Evolutionary conservation across 1,140 invertebrate species (phyloP), one percentile per base, ranked within the genome.

Genomic region (Papilio glaucus): DNA sequence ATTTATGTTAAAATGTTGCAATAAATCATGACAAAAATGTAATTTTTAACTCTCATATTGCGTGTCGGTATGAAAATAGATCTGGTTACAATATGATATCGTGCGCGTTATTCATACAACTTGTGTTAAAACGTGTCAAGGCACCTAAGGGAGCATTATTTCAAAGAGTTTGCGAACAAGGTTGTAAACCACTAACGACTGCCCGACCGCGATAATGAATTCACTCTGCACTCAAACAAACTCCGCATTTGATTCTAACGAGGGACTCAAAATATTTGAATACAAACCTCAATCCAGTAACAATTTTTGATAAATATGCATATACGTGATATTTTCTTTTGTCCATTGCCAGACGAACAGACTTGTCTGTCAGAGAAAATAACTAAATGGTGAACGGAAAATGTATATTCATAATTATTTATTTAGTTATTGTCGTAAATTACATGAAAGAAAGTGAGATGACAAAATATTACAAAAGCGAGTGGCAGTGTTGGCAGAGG

Each of bases 181-280:
- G 81, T 82, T 81, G 85, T 87, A 86, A 89, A 90, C 88, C 85
- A 85, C 89, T 91, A 90, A 90, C 88, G 89, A 91, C 86, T 88
- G 84, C 85, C 83, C 83, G 77, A 84, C 88, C 85, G 76, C 88
- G 84, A 85, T 91, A 91, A 91, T 91, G 89, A 90, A 90, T 89
- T 87, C 89, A 84, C 85, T 85, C 82, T 81, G 79, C 81, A 82
- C 84, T 86, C 78, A 78, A 81, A 84, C 83, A 78, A 63, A 73
- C 79, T 81, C 82, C 85, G 77, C 83, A 84, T 86, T 87, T 87
- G 89, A 85, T 86, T 88, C 83, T 90, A 90, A 91, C 86, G 89
- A 90, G 87, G 78, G 80, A 65, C 77, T 81, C 77, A 82, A 85
- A 88, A 88, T 85, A 86, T 86, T 87, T 87, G 80, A 87, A 81